Conservation (phyloP, 2,797 vertebrate species). For the Huso huso region DNA sequence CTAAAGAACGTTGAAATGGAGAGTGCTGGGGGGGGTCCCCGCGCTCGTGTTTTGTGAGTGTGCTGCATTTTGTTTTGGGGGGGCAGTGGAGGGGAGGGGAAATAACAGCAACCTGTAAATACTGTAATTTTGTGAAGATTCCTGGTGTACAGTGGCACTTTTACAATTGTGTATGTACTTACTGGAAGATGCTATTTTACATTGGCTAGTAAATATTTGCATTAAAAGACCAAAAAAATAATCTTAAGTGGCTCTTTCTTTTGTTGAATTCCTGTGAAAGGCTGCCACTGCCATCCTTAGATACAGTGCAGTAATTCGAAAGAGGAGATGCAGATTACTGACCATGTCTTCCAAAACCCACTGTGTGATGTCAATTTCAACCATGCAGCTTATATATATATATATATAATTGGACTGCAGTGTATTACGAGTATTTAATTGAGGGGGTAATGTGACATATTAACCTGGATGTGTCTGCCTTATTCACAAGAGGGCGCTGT, state of each 20-base stretch:
- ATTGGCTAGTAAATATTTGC: constrained; percentile 49
- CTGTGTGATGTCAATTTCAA: neutral
- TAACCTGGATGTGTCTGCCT: no score
- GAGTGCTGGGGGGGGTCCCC: constrained; percentile 14
- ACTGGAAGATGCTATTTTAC: constrained; percentile 46
- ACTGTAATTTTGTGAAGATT: constrained; percentile 45
- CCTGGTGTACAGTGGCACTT: constrained; percentile 54
- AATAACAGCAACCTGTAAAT: constrained; percentile 45
- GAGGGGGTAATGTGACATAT: no score
- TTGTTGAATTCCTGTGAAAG: neutral
- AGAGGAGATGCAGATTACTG: neutral
- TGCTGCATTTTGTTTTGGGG: neutral
- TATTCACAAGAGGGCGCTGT: no score
- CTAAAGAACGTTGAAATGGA: constrained; percentile 5
- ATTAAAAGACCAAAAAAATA: constrained; percentile 43
- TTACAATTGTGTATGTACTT: constrained; percentile 38
- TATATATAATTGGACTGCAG: neutral
- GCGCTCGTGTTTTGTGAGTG: constrained; percentile 21
- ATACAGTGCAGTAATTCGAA: no score
- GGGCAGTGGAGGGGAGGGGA: constrained; percentile 23
- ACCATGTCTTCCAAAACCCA: neutral
- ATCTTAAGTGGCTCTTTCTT: neutral
- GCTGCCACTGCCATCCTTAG: neutral
- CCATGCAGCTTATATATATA: neutral
- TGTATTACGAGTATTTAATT: no score